Conservation (phyloP, 2,113 vertebrate species). For the Coptodon rendalli region DNA sequence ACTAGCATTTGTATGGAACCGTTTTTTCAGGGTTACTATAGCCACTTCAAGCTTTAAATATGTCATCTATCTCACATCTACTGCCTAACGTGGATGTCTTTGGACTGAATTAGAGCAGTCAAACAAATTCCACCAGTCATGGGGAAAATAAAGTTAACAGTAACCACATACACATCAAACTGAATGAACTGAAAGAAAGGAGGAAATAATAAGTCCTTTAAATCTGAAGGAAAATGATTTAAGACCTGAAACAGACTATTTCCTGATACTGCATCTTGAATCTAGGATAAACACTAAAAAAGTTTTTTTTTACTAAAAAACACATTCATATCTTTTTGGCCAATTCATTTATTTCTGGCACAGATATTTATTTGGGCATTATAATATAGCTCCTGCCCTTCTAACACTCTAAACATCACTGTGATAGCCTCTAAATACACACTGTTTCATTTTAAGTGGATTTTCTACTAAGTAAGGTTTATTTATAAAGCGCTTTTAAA, state of each 20-base stretch:
- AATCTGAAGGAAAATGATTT: neutral
- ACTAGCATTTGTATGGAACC: neutral
- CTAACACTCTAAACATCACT: neutral
- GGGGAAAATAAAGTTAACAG: neutral
- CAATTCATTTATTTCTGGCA: neutral
- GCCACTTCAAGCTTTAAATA: neutral
- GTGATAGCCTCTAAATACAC: neutral
- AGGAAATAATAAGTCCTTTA: neutral
- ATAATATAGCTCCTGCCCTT: neutral
- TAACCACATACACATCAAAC: neutral
- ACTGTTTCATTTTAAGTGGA: neutral
- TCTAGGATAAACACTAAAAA: neutral
- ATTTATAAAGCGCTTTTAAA: neutral
- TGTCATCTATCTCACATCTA: neutral
- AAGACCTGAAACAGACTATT: neutral
- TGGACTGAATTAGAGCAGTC: neutral
- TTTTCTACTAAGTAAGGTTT: neutral
- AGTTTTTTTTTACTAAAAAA: neutral
- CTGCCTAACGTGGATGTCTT: accelerated
- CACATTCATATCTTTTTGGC: neutral
- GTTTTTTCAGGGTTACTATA: neutral
- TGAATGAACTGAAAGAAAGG: neutral
- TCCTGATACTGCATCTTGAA: neutral
- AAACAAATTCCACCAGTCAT: neutral
- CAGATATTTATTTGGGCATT: neutral